Evolutionary conservation across 2,113 vertebrate species (phyloP), one percentile per base, ranked within the genome.

Genomic region (Mus spicilegus): DNA sequence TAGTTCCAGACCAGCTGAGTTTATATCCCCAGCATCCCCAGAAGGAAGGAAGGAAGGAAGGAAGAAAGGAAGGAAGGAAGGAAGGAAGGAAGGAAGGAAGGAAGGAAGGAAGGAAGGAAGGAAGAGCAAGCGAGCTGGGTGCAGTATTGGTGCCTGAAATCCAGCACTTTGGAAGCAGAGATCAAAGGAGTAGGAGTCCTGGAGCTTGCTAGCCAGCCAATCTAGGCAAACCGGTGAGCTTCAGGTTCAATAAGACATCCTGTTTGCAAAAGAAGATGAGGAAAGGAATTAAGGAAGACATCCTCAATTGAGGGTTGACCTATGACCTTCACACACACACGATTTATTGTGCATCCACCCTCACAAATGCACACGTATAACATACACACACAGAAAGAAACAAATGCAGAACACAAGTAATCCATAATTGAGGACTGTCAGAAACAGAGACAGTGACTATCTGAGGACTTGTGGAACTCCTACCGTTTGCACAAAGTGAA

Each of bases 361-460:
- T 49, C 49, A 61, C 12, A 63, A 7, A 85, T 28, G 28, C 10
- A n/a, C 78, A 58, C 3, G 7, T 17, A 80, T 69, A 30, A 33
- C 30, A 69, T 14, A 69, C 49, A 80, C 7, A 80, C 17, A 58
- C 14, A 80, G 0, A 78, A 13, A 78, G 28, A 33, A 78, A 92
- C 51, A 94, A 54, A 76, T 46, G 42, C n/a, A 90, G 63, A 92
- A 88, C 42, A 89, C 30, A 82, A 75, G 1, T 72, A 78, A 61
- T 56, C 39, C 63, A 89, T 80, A 73, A 75, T 0, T 87, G 84
- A 82, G 10, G 22, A 51, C n/a, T 24, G 42, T 89, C 76, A 81
- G 65, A 80, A 85, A 92, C 56, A 95, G 89, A 72, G 17, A 73
- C 95, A 89, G 84, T 58, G 28, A 77, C 94, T 94, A 67, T 81